phyloP scores from a whole-genome alignment of 2,113 vertebrate species.

The Macquaria australasica region DNA sequence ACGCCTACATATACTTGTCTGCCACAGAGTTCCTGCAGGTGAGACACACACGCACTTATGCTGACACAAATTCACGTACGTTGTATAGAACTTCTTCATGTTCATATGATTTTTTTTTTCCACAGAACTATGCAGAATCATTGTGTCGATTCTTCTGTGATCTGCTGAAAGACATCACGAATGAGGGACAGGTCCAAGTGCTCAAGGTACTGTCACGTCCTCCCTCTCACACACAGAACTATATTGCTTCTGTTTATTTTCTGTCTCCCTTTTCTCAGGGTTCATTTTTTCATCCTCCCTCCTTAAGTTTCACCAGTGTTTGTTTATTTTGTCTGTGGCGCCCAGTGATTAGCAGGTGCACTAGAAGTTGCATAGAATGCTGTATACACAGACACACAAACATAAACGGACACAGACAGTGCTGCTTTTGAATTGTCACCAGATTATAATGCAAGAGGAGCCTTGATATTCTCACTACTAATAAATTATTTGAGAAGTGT shows the following conservation, averaged over 20 bases:
- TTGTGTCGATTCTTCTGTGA: constrained; percentile 94
- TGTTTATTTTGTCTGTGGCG: constrained; percentile 16
- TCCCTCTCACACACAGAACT: neutral
- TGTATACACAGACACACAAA: neutral
- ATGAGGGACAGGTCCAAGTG: constrained; percentile 96
- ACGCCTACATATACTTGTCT: constrained; percentile 93
- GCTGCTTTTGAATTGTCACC: constrained; percentile 14
- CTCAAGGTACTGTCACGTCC: constrained; percentile 88
- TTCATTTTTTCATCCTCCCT: constrained; percentile 8
- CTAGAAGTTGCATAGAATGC: constrained; percentile 12
- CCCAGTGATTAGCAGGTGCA: neutral
- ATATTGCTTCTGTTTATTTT: neutral
- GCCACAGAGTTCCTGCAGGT: constrained; percentile 97
- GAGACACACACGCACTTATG: constrained; percentile 44
- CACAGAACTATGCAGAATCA: constrained; percentile 90
- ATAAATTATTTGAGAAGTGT: constrained; percentile 14
- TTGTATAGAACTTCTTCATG: neutral
- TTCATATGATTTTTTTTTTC: neutral
- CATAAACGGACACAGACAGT: neutral
- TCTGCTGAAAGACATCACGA: constrained; percentile 93
- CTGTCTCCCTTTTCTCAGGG: neutral
- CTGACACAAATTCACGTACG: neutral
- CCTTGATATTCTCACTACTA: neutral
- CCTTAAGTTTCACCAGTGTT: constrained; percentile 15
- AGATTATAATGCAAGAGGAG: constrained; percentile 21